Conservation (phyloP, 2,113 vertebrate genomes). For the Corynorhinus townsendii region DNA sequence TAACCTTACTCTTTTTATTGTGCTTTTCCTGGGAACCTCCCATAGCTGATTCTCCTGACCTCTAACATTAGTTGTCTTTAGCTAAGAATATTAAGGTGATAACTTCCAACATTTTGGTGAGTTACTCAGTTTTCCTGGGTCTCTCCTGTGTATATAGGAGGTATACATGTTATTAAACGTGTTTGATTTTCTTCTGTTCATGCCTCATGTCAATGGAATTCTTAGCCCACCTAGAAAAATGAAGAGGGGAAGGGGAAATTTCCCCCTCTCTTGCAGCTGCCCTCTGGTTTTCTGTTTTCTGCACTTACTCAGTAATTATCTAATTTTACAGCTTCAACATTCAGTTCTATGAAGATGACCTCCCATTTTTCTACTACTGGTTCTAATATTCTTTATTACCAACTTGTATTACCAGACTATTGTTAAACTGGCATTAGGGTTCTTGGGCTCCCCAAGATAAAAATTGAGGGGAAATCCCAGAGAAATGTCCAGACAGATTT, state of each 20-base stretch:
- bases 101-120: not conserved
- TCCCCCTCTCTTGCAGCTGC: not conserved
- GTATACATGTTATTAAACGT: not conserved
- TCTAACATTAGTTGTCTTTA: not conserved
- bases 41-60: not conserved
- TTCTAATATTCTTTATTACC: not conserved
- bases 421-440: not conserved
- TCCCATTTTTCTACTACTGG: not conserved
- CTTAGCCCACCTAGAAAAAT: not conserved
- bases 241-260: not conserved
- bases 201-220: not conserved
- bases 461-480: not conserved
- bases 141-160: not conserved
- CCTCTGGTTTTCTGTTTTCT: not conserved
- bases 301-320: not conserved
- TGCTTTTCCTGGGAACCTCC: not conserved
- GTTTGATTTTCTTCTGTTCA: not conserved
- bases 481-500: not conserved
- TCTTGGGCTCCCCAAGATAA: not conserved
- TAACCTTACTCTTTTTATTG: not conserved
- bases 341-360: not conserved
- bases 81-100: not conserved
- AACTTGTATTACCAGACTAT: not conserved
- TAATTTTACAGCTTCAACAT: not conserved
- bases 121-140: not conserved